Base-by-base conservation (phyloP, 35 echinoderm and acorn worm genomes). In the Ophioderma brevispina region DNA sequence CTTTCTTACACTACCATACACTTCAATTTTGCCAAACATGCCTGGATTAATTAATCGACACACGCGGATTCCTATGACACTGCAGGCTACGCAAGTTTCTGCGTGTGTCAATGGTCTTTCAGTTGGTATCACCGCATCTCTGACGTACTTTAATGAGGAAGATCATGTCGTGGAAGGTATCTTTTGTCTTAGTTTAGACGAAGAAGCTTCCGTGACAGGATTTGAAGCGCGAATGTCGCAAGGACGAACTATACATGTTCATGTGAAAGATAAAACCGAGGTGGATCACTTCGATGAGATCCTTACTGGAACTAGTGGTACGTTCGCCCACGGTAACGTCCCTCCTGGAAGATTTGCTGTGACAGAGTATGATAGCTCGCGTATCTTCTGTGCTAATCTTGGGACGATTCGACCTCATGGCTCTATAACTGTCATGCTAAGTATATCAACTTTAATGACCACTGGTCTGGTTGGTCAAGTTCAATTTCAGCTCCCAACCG, bases 131-230 rank as follows among this genome's bases (percentile, higher is more conserved):
- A 91, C 97, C 13, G 91, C 97, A 8, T 93, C 97, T 0, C 75
- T 99, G 10, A 95, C 97, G 14, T 99, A 99, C 78, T 95, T 88
- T 76, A 99, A 95, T 40, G 86, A 95, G 21, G 97, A 99, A 55
- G 97, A 99, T 81, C 97, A 99, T 63, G 91, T 99, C 1, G 97
- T 99, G 14, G 97, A 99, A 77, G 97, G 97, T 0, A 84, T 99
- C 3, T 99, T 95, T 64, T 89, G 91, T 41, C 83, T 99, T 46
- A 84, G 87, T 8, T 78, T 99, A 39, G 84, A 95, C 77, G 94
- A 99, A 37, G 75, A 90, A 6, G 93, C 90, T 33, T 92, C 91
- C 8, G 87, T 99, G 11, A 92, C 94, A 40, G 94, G 94, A 36
- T 99, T 99, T 76, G 97, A 99, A 75, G 97, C 97, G 39, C 86